phyloP scores from a whole-genome alignment of 37 sponge, comb jelly and placozoan species.

The Agelas oroides region DNA sequence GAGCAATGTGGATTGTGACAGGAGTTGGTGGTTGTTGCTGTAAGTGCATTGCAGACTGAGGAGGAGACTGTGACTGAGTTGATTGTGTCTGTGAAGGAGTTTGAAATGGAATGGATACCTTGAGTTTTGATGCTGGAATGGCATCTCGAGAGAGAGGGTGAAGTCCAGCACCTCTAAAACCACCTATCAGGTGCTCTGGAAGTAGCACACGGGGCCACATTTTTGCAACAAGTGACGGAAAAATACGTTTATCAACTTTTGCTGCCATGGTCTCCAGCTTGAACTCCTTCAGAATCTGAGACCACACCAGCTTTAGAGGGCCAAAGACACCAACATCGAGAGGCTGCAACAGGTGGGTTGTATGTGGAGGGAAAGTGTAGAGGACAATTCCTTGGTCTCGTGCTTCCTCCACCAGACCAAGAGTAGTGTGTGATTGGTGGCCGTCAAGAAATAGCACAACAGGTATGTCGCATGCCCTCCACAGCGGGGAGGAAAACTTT shows the following conservation, averaged over 20 bases:
- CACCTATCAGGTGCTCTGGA: slow-evolving; percentile 14
- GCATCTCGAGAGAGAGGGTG: background rate
- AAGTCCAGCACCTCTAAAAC: background rate
- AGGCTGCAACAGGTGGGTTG: slow-evolving; percentile 52
- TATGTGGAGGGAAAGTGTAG: slow-evolving; percentile 60
- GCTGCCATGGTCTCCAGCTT: slow-evolving; percentile 23
- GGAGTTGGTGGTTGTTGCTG: no score
- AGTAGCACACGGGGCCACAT: background rate
- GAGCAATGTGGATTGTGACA: no score
- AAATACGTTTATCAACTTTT: slow-evolving; percentile 43
- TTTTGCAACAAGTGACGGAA: slow-evolving; percentile 8
- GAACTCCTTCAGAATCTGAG: slow-evolving; percentile 31
- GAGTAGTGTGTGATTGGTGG: slow-evolving; percentile 60
- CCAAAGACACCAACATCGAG: slow-evolving; percentile 68
- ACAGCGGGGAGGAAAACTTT: slow-evolving; percentile 53
- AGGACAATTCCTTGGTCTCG: slow-evolving; percentile 21
- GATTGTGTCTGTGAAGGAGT: no score
- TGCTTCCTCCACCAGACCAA: slow-evolving; percentile 30
- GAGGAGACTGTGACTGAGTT: no score
- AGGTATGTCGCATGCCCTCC: background rate
- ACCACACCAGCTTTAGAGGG: slow-evolving; percentile 51
- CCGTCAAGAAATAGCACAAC: slow-evolving; percentile 73
- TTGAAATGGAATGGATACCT: no score
- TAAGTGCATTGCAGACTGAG: no score
- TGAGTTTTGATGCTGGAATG: no score